Evolutionary conservation across 35 echinoderm and acorn worm species (phyloP).

Genomic region (Heliocidaris tuberculata): DNA sequence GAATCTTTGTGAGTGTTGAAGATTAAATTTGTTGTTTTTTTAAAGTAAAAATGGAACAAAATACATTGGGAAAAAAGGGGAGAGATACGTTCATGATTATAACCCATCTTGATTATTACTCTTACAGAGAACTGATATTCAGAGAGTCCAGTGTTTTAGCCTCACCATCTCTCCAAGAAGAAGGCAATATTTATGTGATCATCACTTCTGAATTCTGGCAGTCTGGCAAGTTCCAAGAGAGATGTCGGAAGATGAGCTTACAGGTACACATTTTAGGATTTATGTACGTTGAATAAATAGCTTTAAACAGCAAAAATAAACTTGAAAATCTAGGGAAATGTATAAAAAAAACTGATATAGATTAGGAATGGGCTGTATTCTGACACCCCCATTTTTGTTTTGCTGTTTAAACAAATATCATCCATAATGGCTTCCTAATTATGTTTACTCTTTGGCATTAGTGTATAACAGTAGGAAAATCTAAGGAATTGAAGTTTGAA

Average conservation of each 20-base stretch:
- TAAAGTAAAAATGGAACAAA: no score
- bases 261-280: constrained; percentile 50
- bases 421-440: no score
- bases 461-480: not conserved
- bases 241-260: constrained; percentile 80
- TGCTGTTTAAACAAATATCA: no score
- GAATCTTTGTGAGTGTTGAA: no score
- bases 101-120: not conserved
- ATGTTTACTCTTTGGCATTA: no score
- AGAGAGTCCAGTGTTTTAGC: constrained; percentile 78
- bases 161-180: constrained; percentile 84
- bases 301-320: not conserved
- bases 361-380: no score
- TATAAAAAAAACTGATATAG: not conserved
- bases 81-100: no score
- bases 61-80: no score
- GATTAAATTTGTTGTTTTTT: no score
- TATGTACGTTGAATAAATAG: no score
- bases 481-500: not conserved
- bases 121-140: constrained; percentile 90
- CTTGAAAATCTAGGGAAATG: not conserved
- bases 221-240: constrained; percentile 64
- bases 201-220: constrained; percentile 73
- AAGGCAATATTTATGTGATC: constrained; percentile 69
- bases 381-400: no score